phyloP scores from a whole-genome alignment of 2,888 invertebrate species.

The Anorthoa munda region DNA sequence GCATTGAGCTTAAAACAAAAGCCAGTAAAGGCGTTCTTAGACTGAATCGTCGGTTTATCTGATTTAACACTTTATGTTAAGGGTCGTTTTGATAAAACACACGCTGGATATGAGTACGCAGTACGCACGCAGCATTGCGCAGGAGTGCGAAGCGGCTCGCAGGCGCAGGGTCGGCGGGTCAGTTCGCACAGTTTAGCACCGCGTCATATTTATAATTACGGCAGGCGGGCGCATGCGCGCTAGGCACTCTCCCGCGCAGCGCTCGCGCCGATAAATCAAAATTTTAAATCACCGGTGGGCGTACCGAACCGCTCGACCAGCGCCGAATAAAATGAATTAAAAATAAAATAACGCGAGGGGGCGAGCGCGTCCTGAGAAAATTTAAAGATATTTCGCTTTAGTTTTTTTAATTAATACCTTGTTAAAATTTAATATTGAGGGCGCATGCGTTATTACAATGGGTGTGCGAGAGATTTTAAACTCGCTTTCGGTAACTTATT shows the following conservation, averaged over 20 bases:
- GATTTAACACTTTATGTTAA: conserved; percentile 63
- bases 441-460: conserved; percentile 90
- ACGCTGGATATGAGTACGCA: conserved; percentile 60
- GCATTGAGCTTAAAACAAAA: conserved; percentile 53
- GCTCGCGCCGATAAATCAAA: conserved; percentile 89
- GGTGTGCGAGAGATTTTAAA: conserved; percentile 89
- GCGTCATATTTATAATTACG: conserved; percentile 91
- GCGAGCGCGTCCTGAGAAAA: conserved; percentile 89
- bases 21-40: conserved; percentile 41
- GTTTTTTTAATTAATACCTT: conserved; percentile 91
- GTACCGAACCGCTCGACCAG: conserved; percentile 85
- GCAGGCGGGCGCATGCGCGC: conserved; percentile 79
- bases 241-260: conserved; percentile 81
- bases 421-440: conserved; percentile 91
- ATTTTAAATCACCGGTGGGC: conserved; percentile 91
- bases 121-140: conserved; percentile 62
- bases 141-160: conserved; percentile 76
- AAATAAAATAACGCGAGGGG: conserved; percentile 89
- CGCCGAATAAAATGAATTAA: conserved; percentile 91
- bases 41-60: conserved; percentile 63
- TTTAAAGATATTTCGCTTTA: conserved; percentile 90
- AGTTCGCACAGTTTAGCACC: conserved; percentile 89
- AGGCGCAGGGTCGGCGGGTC: conserved; percentile 84
- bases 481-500: conserved; percentile 89
- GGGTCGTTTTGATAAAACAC: conserved; percentile 65